A percentile compares a stretch with the other conserved stretches of the same genome.
These are phyloP conservation scores for Onychomys leucogaster DNA, from an alignment of 2,797 vertebrate genomes.

Conservation along the genomic window DNA sequence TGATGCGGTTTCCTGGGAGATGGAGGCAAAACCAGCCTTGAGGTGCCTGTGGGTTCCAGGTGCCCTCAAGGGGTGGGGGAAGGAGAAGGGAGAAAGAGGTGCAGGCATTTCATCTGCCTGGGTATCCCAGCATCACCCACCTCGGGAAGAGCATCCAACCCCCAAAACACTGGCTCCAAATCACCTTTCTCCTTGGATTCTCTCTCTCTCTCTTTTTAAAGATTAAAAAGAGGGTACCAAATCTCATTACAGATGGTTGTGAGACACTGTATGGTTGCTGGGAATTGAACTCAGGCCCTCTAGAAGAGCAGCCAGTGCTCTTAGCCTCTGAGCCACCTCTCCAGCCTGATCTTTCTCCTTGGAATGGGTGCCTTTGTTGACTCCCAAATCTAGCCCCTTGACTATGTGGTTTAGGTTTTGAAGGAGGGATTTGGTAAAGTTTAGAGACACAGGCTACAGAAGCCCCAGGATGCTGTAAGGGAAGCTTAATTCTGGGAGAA, in stretches of 20 bases:
- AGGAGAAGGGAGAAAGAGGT: accelerated
- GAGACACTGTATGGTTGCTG: too few species aligned
- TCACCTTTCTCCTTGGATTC: too few species aligned
- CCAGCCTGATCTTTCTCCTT: too few species aligned
- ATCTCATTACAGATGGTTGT: too few species aligned
- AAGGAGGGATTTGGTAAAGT: neutral
- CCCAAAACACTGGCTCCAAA: too few species aligned
- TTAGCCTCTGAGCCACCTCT: too few species aligned
- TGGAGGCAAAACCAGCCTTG: accelerated
- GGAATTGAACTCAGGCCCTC: too few species aligned
- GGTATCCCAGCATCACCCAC: neutral
- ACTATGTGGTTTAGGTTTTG: neutral
- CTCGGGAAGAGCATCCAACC: too few species aligned
- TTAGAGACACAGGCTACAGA: neutral
- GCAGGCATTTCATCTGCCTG: accelerated
- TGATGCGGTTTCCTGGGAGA: constrained; percentile 96
- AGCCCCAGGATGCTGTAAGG: neutral
- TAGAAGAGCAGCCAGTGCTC: too few species aligned
- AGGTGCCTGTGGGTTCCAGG: neutral
- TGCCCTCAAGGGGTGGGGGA: accelerated
- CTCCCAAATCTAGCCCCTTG: neutral
- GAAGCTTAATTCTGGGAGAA: neutral
- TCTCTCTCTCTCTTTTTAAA: too few species aligned
- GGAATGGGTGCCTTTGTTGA: neutral
- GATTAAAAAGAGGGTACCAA: too few species aligned